Conservation (phyloP, 23 tunicate genomes). For the Trididemnum clinides region DNA sequence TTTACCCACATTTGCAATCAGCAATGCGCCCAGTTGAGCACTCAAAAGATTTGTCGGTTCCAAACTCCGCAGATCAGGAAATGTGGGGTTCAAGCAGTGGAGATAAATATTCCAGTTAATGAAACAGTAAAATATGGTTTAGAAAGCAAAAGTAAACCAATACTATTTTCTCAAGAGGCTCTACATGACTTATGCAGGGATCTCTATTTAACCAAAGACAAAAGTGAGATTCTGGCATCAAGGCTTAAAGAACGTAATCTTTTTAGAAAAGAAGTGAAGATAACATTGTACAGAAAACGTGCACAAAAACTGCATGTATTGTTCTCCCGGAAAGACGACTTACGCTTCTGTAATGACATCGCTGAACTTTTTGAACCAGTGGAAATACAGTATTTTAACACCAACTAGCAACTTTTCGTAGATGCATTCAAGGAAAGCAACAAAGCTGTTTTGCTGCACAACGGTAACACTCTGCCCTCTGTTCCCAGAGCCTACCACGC, state of each 20-base stretch:
- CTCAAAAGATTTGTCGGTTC: constrained; percentile 4
- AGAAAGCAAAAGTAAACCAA: constrained; percentile 4
- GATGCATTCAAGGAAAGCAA: constrained; percentile 1
- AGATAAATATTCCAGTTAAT: constrained; percentile 1
- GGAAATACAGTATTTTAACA: constrained; percentile 3
- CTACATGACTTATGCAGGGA: constrained; percentile 3
- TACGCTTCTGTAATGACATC: constrained; percentile 13
- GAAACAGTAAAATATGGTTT: not conserved
- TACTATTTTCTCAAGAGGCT: constrained; percentile 1
- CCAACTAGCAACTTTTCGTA: constrained; percentile 5
- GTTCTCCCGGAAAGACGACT: not conserved
- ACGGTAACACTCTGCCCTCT: constrained; percentile 6
- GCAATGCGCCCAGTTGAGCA: constrained; percentile 8
- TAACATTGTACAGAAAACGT: constrained; percentile 20
- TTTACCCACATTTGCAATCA: constrained; percentile 7
- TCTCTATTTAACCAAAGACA: constrained; percentile 14
- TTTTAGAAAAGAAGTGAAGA: not conserved
- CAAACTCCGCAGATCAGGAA: not conserved
- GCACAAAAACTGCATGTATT: not conserved
- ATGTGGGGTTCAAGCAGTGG: constrained; percentile 10
- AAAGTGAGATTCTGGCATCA: constrained; percentile 1
- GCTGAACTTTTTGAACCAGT: constrained; percentile 5
- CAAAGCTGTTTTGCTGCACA: constrained; percentile 9
- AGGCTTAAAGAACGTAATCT: constrained; percentile 17
- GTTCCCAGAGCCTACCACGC: not conserved